Base-by-base conservation (phyloP, 2,113 vertebrate species). In the Microcebus murinus region DNA sequence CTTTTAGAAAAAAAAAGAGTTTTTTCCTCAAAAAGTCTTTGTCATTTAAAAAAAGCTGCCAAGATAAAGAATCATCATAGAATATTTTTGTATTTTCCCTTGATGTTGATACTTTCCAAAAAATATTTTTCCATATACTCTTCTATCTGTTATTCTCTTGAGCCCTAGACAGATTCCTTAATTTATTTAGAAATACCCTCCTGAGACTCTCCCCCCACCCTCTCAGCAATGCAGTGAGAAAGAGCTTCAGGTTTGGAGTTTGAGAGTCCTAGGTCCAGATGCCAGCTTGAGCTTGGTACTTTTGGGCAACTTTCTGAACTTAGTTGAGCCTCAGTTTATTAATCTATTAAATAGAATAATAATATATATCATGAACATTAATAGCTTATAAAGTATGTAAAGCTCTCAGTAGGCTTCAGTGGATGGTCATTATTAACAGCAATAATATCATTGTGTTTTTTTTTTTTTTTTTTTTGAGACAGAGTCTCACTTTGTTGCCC, bases 11-110 rank as follows among this genome's bases (percentile, higher is more conserved):
- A 42, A 42, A 42, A 42, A 42, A 42, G 42, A 42, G 5, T 42
- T 45, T 45, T 45, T 45, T 45, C 8, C 45, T 31, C 0, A 52
- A 87, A 88, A 79, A 39, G 13, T 96, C 42, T 74, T 59, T 77
- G 29, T 87, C 71, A 87, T 95, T 90, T 97, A 74, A 95, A 73
- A 29, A 61, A 91, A 2, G 2, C 48, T 20, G 12, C 57, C 25
- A 21, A 48, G 42, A 68, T 76, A 76, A 76, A 90, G 23, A 15
- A 3, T 50, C 82, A 68, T 85, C 34, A 76, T 39, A 73, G 42
- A 50, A 81, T 89, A 18, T 34, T 90, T 91, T 92, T 92, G 25
- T 84, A 59, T 76, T 84, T 90, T 86, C 48, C 90, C 31, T 8
- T 59, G 12, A 71, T 74, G 34, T 55, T 57, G 29, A 63, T 87